These are phyloP conservation scores for Telmatochromis sp. DNA, from an alignment of 2,113 vertebrate species.

Conservation along the genomic window DNA sequence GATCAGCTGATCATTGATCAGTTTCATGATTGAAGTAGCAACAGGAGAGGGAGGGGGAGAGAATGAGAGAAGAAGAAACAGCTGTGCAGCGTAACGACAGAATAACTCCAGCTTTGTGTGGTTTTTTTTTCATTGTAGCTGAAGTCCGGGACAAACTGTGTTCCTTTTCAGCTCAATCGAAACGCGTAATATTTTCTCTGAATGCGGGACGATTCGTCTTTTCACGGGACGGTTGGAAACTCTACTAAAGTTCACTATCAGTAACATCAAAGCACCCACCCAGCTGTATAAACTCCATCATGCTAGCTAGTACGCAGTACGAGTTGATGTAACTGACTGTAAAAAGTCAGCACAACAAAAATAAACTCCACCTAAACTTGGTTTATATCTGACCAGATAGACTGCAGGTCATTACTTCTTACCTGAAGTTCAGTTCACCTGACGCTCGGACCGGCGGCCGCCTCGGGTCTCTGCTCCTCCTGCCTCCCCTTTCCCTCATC, in stretches of 20 bases:
- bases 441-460: neutral
- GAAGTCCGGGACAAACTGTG: too few species aligned
- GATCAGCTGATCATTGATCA: neutral
- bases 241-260: neutral
- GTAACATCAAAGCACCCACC: neutral
- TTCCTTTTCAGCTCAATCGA: too few species aligned
- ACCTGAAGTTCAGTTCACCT: neutral
- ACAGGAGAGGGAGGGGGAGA: too few species aligned
- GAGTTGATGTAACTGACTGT: too few species aligned
- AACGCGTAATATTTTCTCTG: too few species aligned
- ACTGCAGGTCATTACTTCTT: neutral
- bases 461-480: neutral
- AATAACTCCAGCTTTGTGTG: too few species aligned
- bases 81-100: too few species aligned
- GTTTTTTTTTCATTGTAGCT: accelerated
- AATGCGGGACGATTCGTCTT: too few species aligned
- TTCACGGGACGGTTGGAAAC: too few species aligned
- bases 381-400: neutral
- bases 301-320: neutral
- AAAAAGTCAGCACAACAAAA: neutral
- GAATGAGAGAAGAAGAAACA: too few species aligned
- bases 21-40: too few species aligned
- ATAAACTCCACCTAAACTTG: neutral
- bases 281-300: neutral
- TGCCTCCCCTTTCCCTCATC: neutral